Evolutionary conservation across 2,797 vertebrate genomes (phyloP), one percentile per base, ranked within the genome.

Genomic region (Halcyon badia): DNA sequence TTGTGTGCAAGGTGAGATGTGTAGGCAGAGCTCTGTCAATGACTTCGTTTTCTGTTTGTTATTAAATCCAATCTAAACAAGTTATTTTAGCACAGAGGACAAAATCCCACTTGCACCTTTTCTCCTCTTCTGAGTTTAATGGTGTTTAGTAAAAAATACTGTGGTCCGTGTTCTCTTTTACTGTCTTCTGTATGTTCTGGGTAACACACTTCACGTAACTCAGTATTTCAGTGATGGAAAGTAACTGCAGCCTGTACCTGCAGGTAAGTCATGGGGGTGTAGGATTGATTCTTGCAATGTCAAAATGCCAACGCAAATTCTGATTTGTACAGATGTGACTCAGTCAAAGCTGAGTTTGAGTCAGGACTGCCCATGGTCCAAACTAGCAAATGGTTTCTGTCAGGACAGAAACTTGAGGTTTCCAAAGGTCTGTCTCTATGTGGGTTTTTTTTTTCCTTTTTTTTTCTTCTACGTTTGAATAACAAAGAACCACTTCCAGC

Each of bases 401-500:
- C 39, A 37, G 51, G 10, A 37, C 42, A 72, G 76, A 49, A 94
- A 52, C 61, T 26, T 41, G 37, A 81, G 14, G 5, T 72, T 72
- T 65, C 37, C 49, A 18, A 61, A 82, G 80, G 48, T 31, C 30
- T 52, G 4, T 37, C 14, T 14, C 20, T 68, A 4, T 33, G 6
- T 65, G 15, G 14, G 7, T 8, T 5, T 49, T 25, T 6, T 70
- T 80, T 49, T 46, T 7, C 14, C 76, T 8, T 6, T 82, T 82
- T 57, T 24, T 31, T 56, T 7, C 17, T 83, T 90, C 85, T 44
- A 81, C 87, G 54, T 88, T 90, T 54, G 75, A 87, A 66, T 87
- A 91, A 89, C 25, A 64, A 93, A 95, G 70, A 86, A 73, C 26
- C 12, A n/a, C 22, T 64, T 89, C 70, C 54, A 93, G 33, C 42